Evolutionary conservation across 2,113 vertebrate genomes (phyloP), one percentile per base, ranked within the genome.

Genomic region (Hippocampus comes): DNA sequence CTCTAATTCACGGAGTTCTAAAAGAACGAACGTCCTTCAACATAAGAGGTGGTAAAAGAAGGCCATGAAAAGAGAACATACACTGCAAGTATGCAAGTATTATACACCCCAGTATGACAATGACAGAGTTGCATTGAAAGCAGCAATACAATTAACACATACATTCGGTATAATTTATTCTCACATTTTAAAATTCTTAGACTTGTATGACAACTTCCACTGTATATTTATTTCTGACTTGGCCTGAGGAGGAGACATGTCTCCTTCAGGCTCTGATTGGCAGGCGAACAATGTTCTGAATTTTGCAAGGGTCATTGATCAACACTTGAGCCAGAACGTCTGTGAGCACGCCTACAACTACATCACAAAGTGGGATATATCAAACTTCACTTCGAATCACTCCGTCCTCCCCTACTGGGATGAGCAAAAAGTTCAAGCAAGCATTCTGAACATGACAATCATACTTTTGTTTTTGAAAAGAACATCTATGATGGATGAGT

Each of bases 401-500:
- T 34, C 30, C 30, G 0, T 34, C 30, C 30, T 34, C 56, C 61
- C 71, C 79, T 72, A 71, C 61, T 73, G 84, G 83, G 79, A 85
- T 77, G 67, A n/a, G 72, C 71, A 71, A 77, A 64, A 82, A 78
- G 86, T 84, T 85, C 70, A 80, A 65, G 51, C 74, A 34, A 74
- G 53, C 42, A 67, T 77, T 53, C 71, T 76, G 53, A n/a, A 53
- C 57, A 73, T 51, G 34, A 30, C 2, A 7, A 70, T 27, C 20
- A 17, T 30, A 15, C 10, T 65, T 65, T 41, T 65, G 63, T 65
- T 65, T 65, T 65, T 65, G 41, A 10, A 15, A 46, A 15, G 10
- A 46, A 46, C 41, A 65, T 65, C 11, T 25, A 43, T 65, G 63
- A 65, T 65, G 63, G 63, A 65, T 65, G 63, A 65, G 9, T 43